phyloP scores from a whole-genome alignment of 2,797 vertebrate genomes.

The Acridotheres tristis region DNA sequence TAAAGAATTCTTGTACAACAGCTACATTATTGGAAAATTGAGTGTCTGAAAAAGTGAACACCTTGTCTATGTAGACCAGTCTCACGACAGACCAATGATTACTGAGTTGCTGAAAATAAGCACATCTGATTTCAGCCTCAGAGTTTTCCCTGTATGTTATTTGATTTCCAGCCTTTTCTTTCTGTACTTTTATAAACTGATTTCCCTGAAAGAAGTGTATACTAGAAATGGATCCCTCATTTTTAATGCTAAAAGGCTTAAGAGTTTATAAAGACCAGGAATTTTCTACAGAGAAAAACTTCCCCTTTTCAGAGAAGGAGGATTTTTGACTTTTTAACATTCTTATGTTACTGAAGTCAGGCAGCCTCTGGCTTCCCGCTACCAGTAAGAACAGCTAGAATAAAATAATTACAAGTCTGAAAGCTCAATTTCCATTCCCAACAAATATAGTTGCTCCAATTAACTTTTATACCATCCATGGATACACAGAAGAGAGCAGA shows the following conservation, averaged over 20 bases:
- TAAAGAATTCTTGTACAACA: background rate
- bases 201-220: background rate
- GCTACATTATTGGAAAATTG: background rate
- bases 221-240: background rate
- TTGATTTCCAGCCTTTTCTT: background rate
- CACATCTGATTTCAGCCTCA: background rate
- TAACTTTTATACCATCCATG: background rate
- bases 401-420: background rate
- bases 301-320: background rate
- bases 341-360: background rate
- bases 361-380: background rate
- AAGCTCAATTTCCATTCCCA: background rate
- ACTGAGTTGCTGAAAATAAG: background rate
- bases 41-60: background rate
- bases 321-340: background rate
- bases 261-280: background rate
- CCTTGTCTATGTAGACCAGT: fast-evolving
- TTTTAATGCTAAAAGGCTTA: background rate
- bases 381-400: background rate
- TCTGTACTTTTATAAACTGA: background rate
- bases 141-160: background rate
- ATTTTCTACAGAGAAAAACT: background rate
- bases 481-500: background rate
- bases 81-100: background rate
- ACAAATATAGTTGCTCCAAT: background rate